Conservation (phyloP, 23 tunicate species). For the Oikopleura albicans region DNA sequence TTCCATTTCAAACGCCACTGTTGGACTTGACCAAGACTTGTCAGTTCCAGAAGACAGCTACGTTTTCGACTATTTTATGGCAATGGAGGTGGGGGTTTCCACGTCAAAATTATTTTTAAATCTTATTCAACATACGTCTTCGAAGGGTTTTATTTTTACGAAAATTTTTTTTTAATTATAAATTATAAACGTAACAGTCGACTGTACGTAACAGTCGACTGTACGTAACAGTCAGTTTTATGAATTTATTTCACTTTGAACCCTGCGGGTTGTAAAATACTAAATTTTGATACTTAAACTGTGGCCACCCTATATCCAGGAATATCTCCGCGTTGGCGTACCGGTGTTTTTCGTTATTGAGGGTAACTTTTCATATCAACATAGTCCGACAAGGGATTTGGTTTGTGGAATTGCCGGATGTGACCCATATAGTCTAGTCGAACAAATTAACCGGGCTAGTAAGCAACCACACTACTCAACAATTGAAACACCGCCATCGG, state of each 20-base stretch:
- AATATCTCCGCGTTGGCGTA: conserved; percentile 61
- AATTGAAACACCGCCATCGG: conserved; percentile 62
- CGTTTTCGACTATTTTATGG: conserved; percentile 56
- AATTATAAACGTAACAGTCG: too few species aligned
- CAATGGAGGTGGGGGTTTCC: conserved; percentile 79
- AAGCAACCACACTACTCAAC: neutral
- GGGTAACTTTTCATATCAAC: neutral
- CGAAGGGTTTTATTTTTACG: too few species aligned
- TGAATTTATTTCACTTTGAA: too few species aligned
- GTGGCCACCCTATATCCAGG: too few species aligned
- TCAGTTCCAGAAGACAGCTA: conserved; percentile 83
- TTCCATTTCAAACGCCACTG: conserved; percentile 32
- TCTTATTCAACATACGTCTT: too few species aligned
- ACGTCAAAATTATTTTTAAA: too few species aligned
- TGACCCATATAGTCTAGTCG: neutral
- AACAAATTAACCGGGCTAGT: neutral
- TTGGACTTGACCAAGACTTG: conserved; percentile 77
- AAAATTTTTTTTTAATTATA: too few species aligned
- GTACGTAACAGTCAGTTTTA: too few species aligned
- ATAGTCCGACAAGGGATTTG: neutral
- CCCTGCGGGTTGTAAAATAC: too few species aligned
- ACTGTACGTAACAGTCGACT: too few species aligned
- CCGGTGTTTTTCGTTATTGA: conserved; percentile 86
- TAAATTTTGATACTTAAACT: too few species aligned
- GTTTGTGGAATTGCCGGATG: neutral